Percentiles rank a stretch among this genome's conserved stretches.
These are phyloP conservation scores for Petromus typicus DNA, from an alignment of 2,113 vertebrate genomes.

Conservation along the genomic window DNA sequence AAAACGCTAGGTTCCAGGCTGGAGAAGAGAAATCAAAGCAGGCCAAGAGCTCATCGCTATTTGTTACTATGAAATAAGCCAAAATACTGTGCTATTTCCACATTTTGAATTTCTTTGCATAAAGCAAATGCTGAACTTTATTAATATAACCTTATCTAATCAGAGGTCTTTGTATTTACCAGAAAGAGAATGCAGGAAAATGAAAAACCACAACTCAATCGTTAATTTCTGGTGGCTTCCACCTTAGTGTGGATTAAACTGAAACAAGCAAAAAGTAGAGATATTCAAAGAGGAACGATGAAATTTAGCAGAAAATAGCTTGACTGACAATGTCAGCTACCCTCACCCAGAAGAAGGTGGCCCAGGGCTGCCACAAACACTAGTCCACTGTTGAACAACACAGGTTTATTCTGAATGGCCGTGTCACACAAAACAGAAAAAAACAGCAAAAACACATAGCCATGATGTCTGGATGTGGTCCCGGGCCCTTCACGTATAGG, in stretches of 20 bases:
- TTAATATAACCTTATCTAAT: neutral
- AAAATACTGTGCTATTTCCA: neutral
- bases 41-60: neutral
- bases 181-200: neutral
- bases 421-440: neutral
- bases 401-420: neutral
- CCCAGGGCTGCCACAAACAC: fast-evolving
- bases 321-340: neutral
- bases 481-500: neutral
- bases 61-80: neutral
- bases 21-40: neutral
- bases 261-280: neutral
- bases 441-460: neutral
- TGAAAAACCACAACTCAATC: neutral
- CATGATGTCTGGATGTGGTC: neutral
- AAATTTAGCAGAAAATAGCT: neutral
- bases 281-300: neutral
- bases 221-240: neutral
- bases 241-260: neutral
- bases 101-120: neutral
- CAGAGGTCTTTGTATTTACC: neutral
- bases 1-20: neutral
- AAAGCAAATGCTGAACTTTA: neutral
- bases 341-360: neutral
- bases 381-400: too few species aligned